These are phyloP conservation scores for Strongylocentrotus purpuratus DNA, from an alignment of 35 echinoderm and acorn worm genomes.

Conservation along the genomic window DNA sequence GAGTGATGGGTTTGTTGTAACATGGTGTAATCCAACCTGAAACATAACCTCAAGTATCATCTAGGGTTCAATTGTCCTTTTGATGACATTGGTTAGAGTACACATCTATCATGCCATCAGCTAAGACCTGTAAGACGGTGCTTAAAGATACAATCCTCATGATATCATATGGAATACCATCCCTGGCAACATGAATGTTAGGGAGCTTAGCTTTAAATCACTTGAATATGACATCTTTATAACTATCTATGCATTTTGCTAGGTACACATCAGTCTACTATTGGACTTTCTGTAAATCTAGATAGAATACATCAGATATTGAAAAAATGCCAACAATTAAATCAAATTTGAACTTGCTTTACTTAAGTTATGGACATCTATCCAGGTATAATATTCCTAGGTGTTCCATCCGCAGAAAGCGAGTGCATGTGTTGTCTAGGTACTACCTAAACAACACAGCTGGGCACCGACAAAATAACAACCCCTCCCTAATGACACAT, in stretches of 20 bases:
- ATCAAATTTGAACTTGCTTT: background rate
- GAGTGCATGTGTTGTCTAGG: background rate
- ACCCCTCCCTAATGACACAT: background rate
- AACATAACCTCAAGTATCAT: background rate
- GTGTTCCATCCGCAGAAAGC: background rate
- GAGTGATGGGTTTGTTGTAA: background rate
- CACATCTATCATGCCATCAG: background rate
- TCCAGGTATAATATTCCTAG: background rate
- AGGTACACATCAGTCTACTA: too few relatives aligned
- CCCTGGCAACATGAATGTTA: background rate
- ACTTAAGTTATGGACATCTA: background rate
- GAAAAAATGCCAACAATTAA: background rate
- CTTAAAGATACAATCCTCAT: background rate
- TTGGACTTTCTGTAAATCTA: background rate
- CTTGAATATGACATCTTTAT: too few relatives aligned
- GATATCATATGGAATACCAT: background rate
- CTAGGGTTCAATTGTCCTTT: background rate
- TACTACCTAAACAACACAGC: background rate
- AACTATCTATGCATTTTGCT: too few relatives aligned
- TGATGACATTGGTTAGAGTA: background rate
- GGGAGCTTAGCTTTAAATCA: too few relatives aligned
- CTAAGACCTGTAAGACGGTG: background rate
- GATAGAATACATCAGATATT: background rate
- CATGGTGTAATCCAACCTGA: background rate
- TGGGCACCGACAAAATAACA: background rate